Conservation (phyloP, 1,140 invertebrate species). For the Procambarus clarkii region DNA sequence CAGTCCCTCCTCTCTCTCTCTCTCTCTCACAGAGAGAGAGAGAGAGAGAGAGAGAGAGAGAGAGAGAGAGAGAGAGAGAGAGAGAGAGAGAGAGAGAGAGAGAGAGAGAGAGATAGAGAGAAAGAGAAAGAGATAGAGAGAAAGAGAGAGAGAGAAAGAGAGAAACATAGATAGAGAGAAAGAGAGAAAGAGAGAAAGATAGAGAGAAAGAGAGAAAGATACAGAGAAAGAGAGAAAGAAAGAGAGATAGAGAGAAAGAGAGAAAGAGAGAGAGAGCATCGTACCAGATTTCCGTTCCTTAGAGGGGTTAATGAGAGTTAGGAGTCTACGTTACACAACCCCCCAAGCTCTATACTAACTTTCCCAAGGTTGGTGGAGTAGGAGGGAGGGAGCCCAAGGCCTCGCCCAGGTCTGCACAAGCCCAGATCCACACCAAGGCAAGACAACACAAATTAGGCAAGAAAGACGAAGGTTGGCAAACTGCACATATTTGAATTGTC, state of each 20-base stretch:
- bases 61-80: neutral
- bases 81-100: neutral
- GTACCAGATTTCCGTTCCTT: too few relatives aligned
- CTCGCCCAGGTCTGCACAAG: too few relatives aligned
- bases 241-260: neutral
- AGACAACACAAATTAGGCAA: too few relatives aligned
- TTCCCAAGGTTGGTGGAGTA: too few relatives aligned
- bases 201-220: conserved; percentile 30
- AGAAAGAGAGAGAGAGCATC: neutral
- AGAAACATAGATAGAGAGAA: neutral
- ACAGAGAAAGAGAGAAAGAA: conserved; percentile 12
- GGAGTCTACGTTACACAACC: too few relatives aligned
- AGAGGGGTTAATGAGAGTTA: too few relatives aligned
- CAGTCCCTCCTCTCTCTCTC: neutral
- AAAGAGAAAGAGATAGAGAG: neutral
- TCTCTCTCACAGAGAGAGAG: neutral
- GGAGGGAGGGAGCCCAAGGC: too few relatives aligned
- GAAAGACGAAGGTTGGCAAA: too few relatives aligned
- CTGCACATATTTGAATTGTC: too few relatives aligned
- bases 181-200: neutral
- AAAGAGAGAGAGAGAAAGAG: too few relatives aligned
- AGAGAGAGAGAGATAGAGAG: neutral
- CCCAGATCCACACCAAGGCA: too few relatives aligned
- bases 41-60: neutral
- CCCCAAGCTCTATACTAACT: too few relatives aligned